Evolutionary conservation across 2,888 invertebrate species (phyloP), one percentile per base, ranked within the genome.

Genomic region (Coelinius sp.): DNA sequence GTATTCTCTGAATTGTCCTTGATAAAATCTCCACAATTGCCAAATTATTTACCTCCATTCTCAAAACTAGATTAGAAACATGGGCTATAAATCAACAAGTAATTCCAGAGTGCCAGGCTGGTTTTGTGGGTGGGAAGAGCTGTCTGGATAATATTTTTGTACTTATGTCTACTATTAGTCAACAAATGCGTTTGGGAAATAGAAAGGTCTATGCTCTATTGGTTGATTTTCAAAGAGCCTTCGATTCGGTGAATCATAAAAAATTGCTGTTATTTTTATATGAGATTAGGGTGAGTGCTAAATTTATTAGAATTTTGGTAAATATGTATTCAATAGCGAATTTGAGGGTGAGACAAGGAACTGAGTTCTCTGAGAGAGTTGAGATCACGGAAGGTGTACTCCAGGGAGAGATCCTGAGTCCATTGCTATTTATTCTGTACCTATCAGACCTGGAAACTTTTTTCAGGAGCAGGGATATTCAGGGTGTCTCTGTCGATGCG

Each of bases 1-100:
- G n/a, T n/a, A n/a, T n/a, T n/a, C n/a, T n/a, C n/a, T n/a, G n/a
- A n/a, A n/a, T n/a, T n/a, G n/a, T n/a, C n/a, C n/a, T n/a, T n/a
- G n/a, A n/a, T n/a, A n/a, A n/a, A n/a, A n/a, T n/a, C n/a, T n/a
- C n/a, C 24, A 70, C 63, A 38, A 49, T 67, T 1, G 53, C 74
- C 5, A 79, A 78, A 67, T 22, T 78, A 2, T 74, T 74, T 31
- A 79, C 79, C 10, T 27, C 31, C 7, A 46, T 77, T 1, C 17
- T 70, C 2, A 70, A 64, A 46, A 52, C 49, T 38, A 24, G 70
- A 38, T 24, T 70, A 14, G 35, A 63, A 53, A 65, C 27, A 7
- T 79, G 78, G 78, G 38, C 68, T 31, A 74, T 71, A 24, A 35
- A 25, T 6, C 35, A 24, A 10, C 46, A 52, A 10, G 35, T 74